Conservation (phyloP, 2,797 vertebrate genomes). For the Anisognathus igniventris region DNA sequence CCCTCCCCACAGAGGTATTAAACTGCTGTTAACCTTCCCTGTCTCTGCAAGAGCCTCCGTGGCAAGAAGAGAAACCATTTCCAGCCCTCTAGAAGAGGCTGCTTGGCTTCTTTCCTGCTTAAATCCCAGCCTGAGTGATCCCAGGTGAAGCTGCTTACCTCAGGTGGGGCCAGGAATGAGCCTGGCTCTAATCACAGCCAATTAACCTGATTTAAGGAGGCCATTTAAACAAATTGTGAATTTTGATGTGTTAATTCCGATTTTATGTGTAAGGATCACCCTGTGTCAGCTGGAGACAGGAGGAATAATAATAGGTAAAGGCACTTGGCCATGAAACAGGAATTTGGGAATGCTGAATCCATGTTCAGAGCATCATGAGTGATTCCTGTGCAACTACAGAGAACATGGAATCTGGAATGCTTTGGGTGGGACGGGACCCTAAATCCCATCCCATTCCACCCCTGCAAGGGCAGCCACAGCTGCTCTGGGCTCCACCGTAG, state of each 20-base stretch:
- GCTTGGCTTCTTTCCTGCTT: fast-evolving
- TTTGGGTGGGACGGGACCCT: not conserved
- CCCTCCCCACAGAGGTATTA: fast-evolving
- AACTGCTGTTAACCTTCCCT: fast-evolving
- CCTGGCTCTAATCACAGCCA: not conserved
- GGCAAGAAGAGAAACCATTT: fast-evolving
- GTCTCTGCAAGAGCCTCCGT: fast-evolving
- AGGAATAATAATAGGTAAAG: not conserved
- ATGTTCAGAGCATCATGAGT: not conserved
- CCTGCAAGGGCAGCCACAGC: not conserved
- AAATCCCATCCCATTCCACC: not conserved
- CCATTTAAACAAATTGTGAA: not conserved
- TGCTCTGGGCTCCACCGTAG: not conserved
- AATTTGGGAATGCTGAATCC: fast-evolving
- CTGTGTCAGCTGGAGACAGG: not conserved
- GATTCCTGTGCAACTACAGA: not conserved
- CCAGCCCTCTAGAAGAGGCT: fast-evolving
- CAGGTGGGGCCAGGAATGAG: not conserved
- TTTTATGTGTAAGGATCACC: not conserved
- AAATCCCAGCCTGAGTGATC: not conserved
- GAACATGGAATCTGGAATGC: not conserved
- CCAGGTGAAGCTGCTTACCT: not conserved
- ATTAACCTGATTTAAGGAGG: not conserved
- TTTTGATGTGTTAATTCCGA: not conserved
- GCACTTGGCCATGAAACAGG: not conserved